Evolutionary conservation across 2,888 invertebrate species (phyloP).

Genomic region (Sipha maydis): DNA sequence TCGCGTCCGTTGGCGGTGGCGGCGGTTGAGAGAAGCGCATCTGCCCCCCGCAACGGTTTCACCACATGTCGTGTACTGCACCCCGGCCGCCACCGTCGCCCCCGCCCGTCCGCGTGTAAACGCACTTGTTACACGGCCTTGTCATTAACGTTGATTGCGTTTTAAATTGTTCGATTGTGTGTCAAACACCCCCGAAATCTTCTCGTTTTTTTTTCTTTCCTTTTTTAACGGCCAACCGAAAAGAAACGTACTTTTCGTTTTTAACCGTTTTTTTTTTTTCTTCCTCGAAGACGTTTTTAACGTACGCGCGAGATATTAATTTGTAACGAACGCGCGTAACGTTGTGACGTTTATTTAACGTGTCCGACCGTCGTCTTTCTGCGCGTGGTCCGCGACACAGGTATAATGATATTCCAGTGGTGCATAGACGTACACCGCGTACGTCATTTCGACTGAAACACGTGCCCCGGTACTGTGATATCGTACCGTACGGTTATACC

Average conservation of each 20-base stretch:
- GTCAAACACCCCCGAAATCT: constrained; percentile 61
- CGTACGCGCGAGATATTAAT: too few species aligned
- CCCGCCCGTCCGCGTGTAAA: constrained; percentile 33
- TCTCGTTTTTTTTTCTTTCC: not conserved
- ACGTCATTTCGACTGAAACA: too few species aligned
- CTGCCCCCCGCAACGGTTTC: constrained; percentile 62
- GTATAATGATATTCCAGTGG: too few species aligned
- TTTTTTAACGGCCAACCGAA: constrained; percentile 29
- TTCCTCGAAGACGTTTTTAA: constrained; percentile 25
- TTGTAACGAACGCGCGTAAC: too few species aligned
- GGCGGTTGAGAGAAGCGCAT: constrained; percentile 39
- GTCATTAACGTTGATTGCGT: constrained; percentile 62
- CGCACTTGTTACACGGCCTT: constrained; percentile 61
- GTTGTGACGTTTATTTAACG: too few species aligned
- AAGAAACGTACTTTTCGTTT: constrained; percentile 15
- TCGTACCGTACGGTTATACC: too few species aligned
- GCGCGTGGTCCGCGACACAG: too few species aligned
- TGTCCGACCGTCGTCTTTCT: too few species aligned
- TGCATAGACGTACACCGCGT: too few species aligned
- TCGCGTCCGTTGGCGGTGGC: constrained; percentile 59
- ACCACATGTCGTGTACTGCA: constrained; percentile 44
- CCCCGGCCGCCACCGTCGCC: constrained; percentile 19
- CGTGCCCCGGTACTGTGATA: too few species aligned
- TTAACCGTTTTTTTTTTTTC: constrained; percentile 36
- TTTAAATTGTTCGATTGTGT: constrained; percentile 59